phyloP scores from a whole-genome alignment of 1,140 invertebrate genomes.

The Danaus plexippus region DNA sequence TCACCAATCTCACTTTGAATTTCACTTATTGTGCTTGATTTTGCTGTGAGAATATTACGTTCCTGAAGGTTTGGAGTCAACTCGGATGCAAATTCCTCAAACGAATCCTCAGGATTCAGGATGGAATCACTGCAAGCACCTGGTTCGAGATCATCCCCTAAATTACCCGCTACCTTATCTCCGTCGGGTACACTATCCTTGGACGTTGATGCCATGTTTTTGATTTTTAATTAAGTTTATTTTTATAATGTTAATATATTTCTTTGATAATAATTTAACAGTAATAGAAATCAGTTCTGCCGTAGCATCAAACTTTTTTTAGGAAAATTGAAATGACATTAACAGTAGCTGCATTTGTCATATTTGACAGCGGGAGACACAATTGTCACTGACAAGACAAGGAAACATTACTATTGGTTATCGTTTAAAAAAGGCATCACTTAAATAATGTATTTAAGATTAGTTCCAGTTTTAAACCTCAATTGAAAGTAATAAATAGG shows the following conservation, averaged over 20 bases:
- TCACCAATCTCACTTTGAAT: conserved; percentile 72
- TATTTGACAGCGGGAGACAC: too few relatives aligned
- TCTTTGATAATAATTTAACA: too few relatives aligned
- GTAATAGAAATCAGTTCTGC: too few relatives aligned
- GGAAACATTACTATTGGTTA: too few relatives aligned
- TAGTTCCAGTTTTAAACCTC: too few relatives aligned
- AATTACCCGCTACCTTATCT: too few relatives aligned
- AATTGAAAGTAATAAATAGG: too few relatives aligned
- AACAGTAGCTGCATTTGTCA: too few relatives aligned
- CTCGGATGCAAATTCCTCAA: conserved; percentile 79
- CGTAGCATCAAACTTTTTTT: conserved; percentile 17
- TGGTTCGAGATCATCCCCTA: conserved; percentile 35
- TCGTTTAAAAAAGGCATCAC: too few relatives aligned
- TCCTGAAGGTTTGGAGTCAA: conserved; percentile 76
- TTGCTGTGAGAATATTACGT: conserved; percentile 50
- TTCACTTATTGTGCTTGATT: conserved; percentile 71
- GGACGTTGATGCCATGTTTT: conserved; percentile 54
- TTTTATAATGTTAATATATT: background rate
- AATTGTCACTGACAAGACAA: too few relatives aligned
- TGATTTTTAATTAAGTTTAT: conserved; percentile 7
- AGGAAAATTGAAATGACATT: too few relatives aligned
- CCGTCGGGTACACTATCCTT: conserved; percentile 36
- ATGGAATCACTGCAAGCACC: conserved; percentile 74
- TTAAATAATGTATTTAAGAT: too few relatives aligned
- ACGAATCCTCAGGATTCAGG: conserved; percentile 78